Evolutionary conservation across 2,797 vertebrate species (phyloP), one percentile per base, ranked within the genome.

Genomic region (Pampus argenteus): DNA sequence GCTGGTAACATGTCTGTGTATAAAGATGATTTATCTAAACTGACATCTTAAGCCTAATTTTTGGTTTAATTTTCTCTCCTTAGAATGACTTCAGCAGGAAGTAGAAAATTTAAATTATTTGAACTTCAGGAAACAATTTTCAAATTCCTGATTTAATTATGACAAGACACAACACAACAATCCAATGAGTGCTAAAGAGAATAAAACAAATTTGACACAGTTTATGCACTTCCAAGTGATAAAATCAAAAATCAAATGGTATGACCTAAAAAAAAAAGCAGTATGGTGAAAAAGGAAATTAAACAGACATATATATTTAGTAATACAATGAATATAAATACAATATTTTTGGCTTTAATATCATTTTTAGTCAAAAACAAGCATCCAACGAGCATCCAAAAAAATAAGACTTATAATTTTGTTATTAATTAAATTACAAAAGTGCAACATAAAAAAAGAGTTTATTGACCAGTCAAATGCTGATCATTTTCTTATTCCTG

Each of bases 171-270:
- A 26, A 25, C 25, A 60, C 51, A 66, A 45, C 10, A 45, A 15
- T 4, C 22, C 34, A 23, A 45, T 62, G 14, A 47, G 6, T 40
- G 38, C 14, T 17, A 38, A 48, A 56, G 10, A 62, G 55, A 58
- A 64, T 4, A 34, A 34, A 65, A 54, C 11, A 34, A 59, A 17
- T 6, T 55, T 74, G 9, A 77, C 25, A 25, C 3, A 36, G 28
- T 70, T 78, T 51, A 54, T 48, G 10, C 36, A 78, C 11, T 1
- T 65, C 62, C 6, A 78, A 79, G 75, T n/a, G 20, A 23, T 9
- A 75, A 78, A 79, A 52, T 9, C 29, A 65, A 75, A 78, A 31
- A 76, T 25, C 3, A 60, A 66, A 51, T 29, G 3, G 3, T 22
- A 9, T 26, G 4, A 67, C 13, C n/a, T n/a, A 18, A 42, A 44